Evolutionary conservation across 2,888 invertebrate genomes (phyloP).

Genomic region (Pammene fasciana): DNA sequence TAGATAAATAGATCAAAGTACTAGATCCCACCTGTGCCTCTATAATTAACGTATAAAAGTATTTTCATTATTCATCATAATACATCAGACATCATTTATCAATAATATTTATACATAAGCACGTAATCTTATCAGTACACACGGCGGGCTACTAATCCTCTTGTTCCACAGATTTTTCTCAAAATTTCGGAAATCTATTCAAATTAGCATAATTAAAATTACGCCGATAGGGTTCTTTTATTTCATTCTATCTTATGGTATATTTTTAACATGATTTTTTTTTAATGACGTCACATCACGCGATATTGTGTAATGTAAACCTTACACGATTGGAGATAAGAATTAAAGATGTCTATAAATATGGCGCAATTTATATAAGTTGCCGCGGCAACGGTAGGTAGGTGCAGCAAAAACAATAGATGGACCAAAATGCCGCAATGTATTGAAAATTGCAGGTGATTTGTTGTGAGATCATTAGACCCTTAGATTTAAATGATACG

Average conservation of each 20-base stretch:
- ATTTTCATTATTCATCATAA: no score
- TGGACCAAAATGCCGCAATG: no score
- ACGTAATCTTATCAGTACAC: slow-evolving; percentile 15
- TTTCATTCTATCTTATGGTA: slow-evolving; percentile 15
- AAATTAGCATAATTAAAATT: not conserved
- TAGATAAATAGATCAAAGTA: no score
- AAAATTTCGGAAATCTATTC: not conserved
- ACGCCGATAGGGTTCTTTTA: slow-evolving; percentile 14
- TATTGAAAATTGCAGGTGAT: no score
- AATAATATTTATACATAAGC: not conserved
- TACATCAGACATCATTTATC: not conserved
- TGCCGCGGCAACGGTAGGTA: no score
- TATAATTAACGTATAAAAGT: no score
- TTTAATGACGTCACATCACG: slow-evolving; percentile 25
- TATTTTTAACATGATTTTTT: not conserved
- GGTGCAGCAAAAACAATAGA: no score
- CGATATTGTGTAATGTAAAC: not conserved
- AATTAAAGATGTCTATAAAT: no score
- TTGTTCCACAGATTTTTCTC: slow-evolving; percentile 39
- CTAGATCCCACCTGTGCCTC: no score
- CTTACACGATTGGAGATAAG: not conserved
- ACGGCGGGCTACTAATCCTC: slow-evolving; percentile 33
- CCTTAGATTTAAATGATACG: no score
- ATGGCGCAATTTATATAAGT: no score
- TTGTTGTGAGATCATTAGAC: no score